Evolutionary conservation across 2,113 vertebrate genomes (phyloP).

Genomic region (Zosterops hypoxanthus): DNA sequence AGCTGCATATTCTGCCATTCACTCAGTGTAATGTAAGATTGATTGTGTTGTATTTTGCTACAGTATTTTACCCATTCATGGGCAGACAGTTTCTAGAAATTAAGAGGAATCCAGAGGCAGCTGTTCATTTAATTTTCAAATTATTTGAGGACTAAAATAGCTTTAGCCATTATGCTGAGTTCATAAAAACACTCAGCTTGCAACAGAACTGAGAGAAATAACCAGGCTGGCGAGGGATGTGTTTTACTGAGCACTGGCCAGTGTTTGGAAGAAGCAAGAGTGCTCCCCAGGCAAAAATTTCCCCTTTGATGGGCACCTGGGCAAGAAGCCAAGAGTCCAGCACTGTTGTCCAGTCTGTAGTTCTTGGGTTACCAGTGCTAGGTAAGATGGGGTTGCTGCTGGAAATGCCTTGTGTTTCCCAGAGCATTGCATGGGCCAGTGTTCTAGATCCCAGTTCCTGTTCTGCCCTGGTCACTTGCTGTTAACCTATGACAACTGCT

Average conservation of each 20-base stretch:
- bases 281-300: not conserved
- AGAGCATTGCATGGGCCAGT: not conserved
- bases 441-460: not conserved
- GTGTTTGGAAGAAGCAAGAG: not conserved
- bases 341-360: not conserved
- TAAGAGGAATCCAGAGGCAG: constrained; percentile 43
- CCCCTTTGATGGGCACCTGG: rapidly evolving
- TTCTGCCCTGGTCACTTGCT: not conserved
- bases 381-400: not conserved
- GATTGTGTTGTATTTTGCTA: constrained; percentile 12
- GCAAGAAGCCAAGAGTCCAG: not conserved
- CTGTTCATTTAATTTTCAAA: constrained; percentile 53
- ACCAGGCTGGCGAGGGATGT: not conserved
- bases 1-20: constrained; percentile 40
- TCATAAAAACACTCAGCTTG: not conserved
- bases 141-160: constrained; percentile 48
- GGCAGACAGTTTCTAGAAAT: constrained; percentile 33
- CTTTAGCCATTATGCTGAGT: not conserved
- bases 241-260: not conserved
- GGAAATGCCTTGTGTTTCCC: not conserved
- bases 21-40: constrained; percentile 24
- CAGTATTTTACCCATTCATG: not conserved
- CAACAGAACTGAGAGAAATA: not conserved
- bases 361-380: not conserved
- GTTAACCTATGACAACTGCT: rapidly evolving